phyloP scores from a whole-genome alignment of 2,113 vertebrate species.

The Herpailurus yagouaroundi region DNA sequence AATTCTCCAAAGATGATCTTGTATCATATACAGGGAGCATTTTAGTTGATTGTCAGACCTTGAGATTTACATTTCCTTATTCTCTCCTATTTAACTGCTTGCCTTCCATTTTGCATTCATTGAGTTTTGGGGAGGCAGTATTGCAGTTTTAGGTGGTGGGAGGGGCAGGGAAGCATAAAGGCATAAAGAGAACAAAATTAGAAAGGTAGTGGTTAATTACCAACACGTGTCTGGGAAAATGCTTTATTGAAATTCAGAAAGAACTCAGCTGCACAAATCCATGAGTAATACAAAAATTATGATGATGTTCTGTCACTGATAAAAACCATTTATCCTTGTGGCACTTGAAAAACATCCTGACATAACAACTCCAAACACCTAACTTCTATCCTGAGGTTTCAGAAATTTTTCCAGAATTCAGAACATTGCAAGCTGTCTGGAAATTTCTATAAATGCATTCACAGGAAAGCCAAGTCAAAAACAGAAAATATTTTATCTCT shows the following conservation, averaged over 20 bases:
- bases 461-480: background rate
- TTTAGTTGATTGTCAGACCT: constrained; percentile 59
- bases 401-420: constrained; percentile 25
- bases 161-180: background rate
- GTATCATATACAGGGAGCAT: background rate
- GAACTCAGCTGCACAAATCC: constrained; percentile 56
- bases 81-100: constrained; percentile 56
- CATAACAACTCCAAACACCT: background rate
- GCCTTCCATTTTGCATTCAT: constrained; percentile 1
- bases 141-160: constrained; percentile 3
- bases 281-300: constrained; percentile 65
- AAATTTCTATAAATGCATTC: background rate
- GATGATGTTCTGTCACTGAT: constrained; percentile 25
- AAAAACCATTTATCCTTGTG: constrained; percentile 40
- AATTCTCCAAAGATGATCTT: constrained; percentile 56
- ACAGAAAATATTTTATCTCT: constrained; percentile 1
- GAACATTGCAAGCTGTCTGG: background rate
- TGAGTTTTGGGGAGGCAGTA: constrained; percentile 6
- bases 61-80: constrained; percentile 60
- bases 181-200: constrained; percentile 4
- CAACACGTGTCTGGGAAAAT: constrained; percentile 52
- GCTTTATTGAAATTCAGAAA: constrained; percentile 54
- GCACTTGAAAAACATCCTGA: constrained; percentile 56
- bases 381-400: constrained; percentile 47
- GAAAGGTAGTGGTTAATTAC: constrained; percentile 58